A percentile compares a stretch with the other conserved stretches of the same genome.
Conservation (phyloP, 2,888 invertebrate species). For the Brachyptera putata region DNA sequence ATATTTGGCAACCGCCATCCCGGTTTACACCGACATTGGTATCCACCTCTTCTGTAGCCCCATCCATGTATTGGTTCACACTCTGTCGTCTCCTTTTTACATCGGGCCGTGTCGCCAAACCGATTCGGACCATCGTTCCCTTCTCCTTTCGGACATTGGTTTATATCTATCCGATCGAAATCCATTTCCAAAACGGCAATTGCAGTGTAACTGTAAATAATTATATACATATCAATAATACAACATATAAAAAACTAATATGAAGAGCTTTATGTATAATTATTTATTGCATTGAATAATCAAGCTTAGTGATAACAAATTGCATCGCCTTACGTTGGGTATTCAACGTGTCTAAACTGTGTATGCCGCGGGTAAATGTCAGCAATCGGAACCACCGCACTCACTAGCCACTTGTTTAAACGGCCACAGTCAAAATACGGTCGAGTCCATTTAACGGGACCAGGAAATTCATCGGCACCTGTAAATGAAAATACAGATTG, state of each 20-base stretch:
- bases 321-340: conserved; percentile 78
- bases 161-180: conserved; percentile 93
- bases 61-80: conserved; percentile 96
- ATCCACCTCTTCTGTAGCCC: conserved; percentile 93
- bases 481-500: background rate
- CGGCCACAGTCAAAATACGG: conserved; percentile 96
- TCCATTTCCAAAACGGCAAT: conserved; percentile 93
- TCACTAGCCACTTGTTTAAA: conserved; percentile 93
- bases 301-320: too few species aligned
- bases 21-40: conserved; percentile 89
- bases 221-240: conserved; percentile 32
- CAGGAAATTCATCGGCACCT: conserved; percentile 82
- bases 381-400: conserved; percentile 89
- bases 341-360: conserved; percentile 87
- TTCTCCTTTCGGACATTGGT: conserved; percentile 86
- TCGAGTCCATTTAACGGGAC: conserved; percentile 89
- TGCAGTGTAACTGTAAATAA: conserved; percentile 75
- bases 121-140: conserved; percentile 86
- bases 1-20: conserved; percentile 81
- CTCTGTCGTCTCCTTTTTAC: conserved; percentile 88
- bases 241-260: too few species aligned
- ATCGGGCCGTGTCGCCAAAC: conserved; percentile 85
- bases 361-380: conserved; percentile 94
- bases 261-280: too few species aligned
- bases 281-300: too few species aligned